A percentile compares a stretch with the other conserved stretches of the same genome.
These are phyloP conservation scores for Morone saxatilis DNA, from an alignment of 2,113 vertebrate species.

Conservation along the genomic window DNA sequence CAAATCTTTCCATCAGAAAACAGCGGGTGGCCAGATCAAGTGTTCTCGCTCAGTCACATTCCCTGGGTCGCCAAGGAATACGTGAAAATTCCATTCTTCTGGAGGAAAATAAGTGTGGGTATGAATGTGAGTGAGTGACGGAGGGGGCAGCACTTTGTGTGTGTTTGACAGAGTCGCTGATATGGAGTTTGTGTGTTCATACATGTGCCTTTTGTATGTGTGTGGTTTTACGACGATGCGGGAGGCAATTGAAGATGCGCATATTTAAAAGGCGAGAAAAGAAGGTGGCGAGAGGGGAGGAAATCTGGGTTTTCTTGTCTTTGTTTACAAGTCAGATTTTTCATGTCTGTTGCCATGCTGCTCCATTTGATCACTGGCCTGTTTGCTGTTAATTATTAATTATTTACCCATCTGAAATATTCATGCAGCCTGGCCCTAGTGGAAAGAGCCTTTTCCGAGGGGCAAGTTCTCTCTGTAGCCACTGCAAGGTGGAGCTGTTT, in stretches of 20 bases:
- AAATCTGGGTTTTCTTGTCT: constrained; percentile 80
- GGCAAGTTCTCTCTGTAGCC: constrained; percentile 72
- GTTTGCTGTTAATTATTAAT: constrained; percentile 86
- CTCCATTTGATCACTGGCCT: constrained; percentile 84
- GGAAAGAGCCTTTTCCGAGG: constrained; percentile 65
- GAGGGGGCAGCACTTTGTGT: constrained; percentile 54
- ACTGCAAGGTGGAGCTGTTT: constrained; percentile 75
- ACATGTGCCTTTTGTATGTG: constrained; percentile 49
- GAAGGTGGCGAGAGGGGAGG: constrained; percentile 59
- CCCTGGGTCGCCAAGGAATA: constrained; percentile 77
- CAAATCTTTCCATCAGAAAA: constrained; percentile 86
- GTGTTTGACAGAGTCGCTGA: constrained; percentile 50
- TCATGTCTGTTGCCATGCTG: constrained; percentile 77
- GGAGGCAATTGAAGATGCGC: constrained; percentile 70
- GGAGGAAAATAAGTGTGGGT: constrained; percentile 72
- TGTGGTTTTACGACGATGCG: constrained; percentile 42
- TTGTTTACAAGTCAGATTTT: constrained; percentile 83
- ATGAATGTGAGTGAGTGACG: constrained; percentile 62
- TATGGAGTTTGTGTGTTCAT: constrained; percentile 48
- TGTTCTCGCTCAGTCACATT: constrained; percentile 80
- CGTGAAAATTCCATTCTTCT: constrained; percentile 76
- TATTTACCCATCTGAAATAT: constrained; percentile 86
- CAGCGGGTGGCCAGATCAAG: constrained; percentile 85
- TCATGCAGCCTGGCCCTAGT: constrained; percentile 71
- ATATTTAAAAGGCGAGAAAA: constrained; percentile 78